Evolutionary conservation across 2,113 vertebrate species (phyloP).

Genomic region (Scomber colias): DNA sequence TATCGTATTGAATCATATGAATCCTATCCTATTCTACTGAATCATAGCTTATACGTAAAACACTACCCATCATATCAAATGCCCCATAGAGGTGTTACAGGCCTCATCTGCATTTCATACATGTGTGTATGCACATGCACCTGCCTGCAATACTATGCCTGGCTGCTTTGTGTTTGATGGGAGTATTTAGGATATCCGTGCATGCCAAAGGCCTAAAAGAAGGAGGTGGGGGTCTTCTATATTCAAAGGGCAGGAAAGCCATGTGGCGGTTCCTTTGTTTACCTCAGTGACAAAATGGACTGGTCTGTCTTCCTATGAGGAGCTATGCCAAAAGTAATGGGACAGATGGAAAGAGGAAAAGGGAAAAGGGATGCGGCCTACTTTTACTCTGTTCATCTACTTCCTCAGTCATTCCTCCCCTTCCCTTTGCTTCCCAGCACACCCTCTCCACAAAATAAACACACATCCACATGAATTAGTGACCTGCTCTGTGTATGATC

Average conservation of each 20-base stretch:
- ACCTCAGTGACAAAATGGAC: constrained; percentile 72
- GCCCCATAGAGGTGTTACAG: neutral
- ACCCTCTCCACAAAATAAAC: constrained; percentile 62
- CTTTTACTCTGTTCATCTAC: constrained; percentile 66
- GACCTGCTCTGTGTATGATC: constrained; percentile 59
- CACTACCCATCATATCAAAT: too few relatives aligned
- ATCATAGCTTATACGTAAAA: too few relatives aligned
- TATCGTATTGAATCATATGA: neutral
- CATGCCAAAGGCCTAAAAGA: constrained; percentile 55
- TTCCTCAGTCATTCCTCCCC: constrained; percentile 60
- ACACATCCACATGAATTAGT: constrained; percentile 49
- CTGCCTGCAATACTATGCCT: constrained; percentile 12
- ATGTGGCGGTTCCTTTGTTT: constrained; percentile 81
- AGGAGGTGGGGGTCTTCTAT: constrained; percentile 60
- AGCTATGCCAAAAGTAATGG: constrained; percentile 57
- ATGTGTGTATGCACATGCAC: constrained; percentile 25
- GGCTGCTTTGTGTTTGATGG: constrained; percentile 52
- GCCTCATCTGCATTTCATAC: neutral
- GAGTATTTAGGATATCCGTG: constrained; percentile 71
- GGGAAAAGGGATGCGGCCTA: constrained; percentile 26
- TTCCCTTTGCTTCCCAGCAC: constrained; percentile 50
- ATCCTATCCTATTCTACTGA: too few relatives aligned
- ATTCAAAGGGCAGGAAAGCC: constrained; percentile 80
- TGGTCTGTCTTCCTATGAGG: constrained; percentile 66
- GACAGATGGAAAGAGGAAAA: constrained; percentile 62